These are phyloP conservation scores for Morus bassanus DNA, from an alignment of 2,797 vertebrate species.

Conservation along the genomic window DNA sequence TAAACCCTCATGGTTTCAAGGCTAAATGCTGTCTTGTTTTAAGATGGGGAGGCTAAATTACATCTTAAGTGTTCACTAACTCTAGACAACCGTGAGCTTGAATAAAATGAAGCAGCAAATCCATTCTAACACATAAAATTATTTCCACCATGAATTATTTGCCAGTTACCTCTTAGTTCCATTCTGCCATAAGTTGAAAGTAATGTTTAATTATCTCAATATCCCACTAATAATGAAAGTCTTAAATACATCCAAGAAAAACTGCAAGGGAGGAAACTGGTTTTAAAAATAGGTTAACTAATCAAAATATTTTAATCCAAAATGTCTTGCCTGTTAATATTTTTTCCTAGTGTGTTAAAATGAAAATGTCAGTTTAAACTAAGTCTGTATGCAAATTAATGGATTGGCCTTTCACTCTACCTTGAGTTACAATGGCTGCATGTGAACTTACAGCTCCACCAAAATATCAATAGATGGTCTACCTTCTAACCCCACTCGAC, in stretches of 20 bases:
- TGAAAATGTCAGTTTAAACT: slow-evolving; percentile 21
- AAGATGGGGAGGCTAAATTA: background rate
- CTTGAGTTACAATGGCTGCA: background rate
- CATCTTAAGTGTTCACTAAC: background rate
- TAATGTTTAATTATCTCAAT: slow-evolving; percentile 51
- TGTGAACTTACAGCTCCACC: background rate
- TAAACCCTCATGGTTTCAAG: background rate
- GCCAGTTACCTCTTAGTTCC: background rate
- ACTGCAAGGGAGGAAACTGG: background rate
- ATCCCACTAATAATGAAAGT: slow-evolving; percentile 41
- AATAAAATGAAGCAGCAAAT: slow-evolving; percentile 26
- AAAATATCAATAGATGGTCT: background rate
- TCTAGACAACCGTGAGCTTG: background rate
- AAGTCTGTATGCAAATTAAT: background rate
- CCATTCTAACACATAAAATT: background rate
- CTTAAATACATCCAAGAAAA: slow-evolving; percentile 37
- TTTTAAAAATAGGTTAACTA: slow-evolving; percentile 8
- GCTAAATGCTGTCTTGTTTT: background rate
- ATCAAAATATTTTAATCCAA: slow-evolving; percentile 37
- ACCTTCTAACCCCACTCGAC: background rate
- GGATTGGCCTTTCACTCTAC: background rate
- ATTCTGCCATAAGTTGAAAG: slow-evolving; percentile 13
- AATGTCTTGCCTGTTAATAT: background rate
- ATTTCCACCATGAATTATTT: background rate
- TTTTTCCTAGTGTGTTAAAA: background rate